These are phyloP conservation scores for Camptogramma bilineatum DNA, from an alignment of 2,888 invertebrate species.

Conservation along the genomic window DNA sequence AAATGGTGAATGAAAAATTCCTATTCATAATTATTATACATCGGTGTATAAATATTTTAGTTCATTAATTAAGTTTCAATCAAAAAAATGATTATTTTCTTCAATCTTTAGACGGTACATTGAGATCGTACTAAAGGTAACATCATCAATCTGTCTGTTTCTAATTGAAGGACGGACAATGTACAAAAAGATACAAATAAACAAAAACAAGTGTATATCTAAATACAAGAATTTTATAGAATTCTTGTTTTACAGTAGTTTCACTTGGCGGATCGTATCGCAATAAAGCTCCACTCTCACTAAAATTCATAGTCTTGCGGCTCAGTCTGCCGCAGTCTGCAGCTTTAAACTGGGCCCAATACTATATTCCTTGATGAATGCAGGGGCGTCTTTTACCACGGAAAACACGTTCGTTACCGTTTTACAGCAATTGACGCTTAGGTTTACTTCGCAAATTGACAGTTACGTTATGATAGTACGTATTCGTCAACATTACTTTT, in stretches of 20 bases:
- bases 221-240: no score
- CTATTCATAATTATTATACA: constrained; percentile 14
- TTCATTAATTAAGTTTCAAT: neutral
- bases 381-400: neutral
- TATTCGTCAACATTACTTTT: neutral
- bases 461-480: neutral
- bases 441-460: neutral
- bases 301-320: no score
- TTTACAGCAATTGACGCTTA: neutral
- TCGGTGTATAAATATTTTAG: constrained; percentile 11
- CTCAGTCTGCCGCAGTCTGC: no score
- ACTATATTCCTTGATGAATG: neutral
- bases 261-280: no score
- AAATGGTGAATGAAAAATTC: constrained; percentile 22
- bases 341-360: no score
- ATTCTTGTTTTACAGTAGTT: no score
- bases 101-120: neutral
- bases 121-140: constrained; percentile 3
- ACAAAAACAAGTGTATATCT: no score
- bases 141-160: neutral
- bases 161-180: neutral
- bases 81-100: neutral
- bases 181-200: no score
- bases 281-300: no score
- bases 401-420: neutral